Evolutionary conservation across 2,888 invertebrate species (phyloP), one percentile per base, ranked within the genome.

Genomic region (Cacoxenus indagator): DNA sequence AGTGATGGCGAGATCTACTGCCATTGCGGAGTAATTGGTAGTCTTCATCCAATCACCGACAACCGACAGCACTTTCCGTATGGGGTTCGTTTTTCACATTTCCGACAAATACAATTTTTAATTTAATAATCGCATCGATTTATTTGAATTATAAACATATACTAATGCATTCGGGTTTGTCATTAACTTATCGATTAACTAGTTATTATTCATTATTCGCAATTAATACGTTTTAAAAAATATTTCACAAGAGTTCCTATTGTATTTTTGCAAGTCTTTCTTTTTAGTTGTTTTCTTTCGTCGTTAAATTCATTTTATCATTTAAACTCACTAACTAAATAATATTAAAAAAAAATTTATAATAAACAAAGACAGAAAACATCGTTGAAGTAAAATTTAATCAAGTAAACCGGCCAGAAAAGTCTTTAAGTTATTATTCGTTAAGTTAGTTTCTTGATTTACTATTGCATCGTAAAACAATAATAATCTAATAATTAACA

Each of bases 171-270:
- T 57, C 26, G n/a, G n/a, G 4, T 27, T 57, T 19, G 17, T 27
- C 29, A 26, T 55, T 55, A 57, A 57, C 27, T 57, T 57, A 29
- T 29, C 14, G 27, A 57, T 57, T 57, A 57, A 57, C 29, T 57
- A 27, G 14, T 27, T 29, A 29, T n/a, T 57, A 57, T n/a, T 26
- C 14, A 43, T 57, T 43, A 43, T 24, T 26, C n/a, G n/a, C 31
- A 55, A 45, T 64, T 26, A 17, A 37, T 31, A 59, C 45, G 48
- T 54, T 67, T 17, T 55, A 55, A 67, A 67, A 37, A 67, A 48
- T 57, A 27, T 57, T 57, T 57, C 57, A 57, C 29, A 57, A n/a
- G 17, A 27, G 29, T 27, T 29, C 4, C 29, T 14, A 14, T 57
- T 14, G 14, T 37, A 37, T 37, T 26, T 57, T 48, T 19, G 48